A percentile compares a stretch with the other conserved stretches of the same genome.
phyloP scores from a whole-genome alignment of 1,140 invertebrate species.

The Tetragonula clypearis region DNA sequence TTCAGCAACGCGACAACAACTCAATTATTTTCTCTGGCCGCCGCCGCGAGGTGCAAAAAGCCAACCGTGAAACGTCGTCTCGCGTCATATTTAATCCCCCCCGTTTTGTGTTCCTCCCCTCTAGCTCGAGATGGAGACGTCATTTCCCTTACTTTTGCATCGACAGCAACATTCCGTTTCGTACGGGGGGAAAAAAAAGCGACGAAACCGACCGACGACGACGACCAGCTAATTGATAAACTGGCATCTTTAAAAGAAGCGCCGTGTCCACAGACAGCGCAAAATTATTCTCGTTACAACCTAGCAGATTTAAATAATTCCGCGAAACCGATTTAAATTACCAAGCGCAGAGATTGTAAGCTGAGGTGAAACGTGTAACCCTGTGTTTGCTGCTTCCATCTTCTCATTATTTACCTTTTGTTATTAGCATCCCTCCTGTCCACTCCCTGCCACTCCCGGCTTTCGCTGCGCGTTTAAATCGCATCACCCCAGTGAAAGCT shows the following conservation, averaged over 20 bases:
- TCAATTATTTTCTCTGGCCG: slow-evolving; percentile 32
- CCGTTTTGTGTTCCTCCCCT: neutral
- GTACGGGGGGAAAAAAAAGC: neutral
- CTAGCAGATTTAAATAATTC: slow-evolving; percentile 13
- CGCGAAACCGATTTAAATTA: slow-evolving; percentile 15
- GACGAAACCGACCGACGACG: no score
- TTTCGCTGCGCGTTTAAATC: neutral
- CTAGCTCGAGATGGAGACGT: neutral
- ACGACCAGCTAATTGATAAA: slow-evolving; percentile 19
- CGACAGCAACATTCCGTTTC: neutral
- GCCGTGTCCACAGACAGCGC: neutral
- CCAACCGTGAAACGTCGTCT: slow-evolving; percentile 18
- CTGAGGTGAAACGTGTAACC: neutral
- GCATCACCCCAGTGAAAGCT: neutral
- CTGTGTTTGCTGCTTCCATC: neutral
- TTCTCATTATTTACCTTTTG: neutral
- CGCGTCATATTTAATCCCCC: slow-evolving; percentile 19
- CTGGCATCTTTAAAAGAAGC: neutral
- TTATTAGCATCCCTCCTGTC: neutral
- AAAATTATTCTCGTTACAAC: slow-evolving; percentile 16
- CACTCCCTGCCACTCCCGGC: no score
- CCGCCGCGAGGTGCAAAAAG: slow-evolving; percentile 9
- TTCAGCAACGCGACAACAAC: slow-evolving; percentile 32
- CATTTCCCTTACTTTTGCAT: slow-evolving; percentile 24
- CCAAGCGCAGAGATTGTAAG: neutral